Evolutionary conservation across 2,113 vertebrate genomes (phyloP), one percentile per base, ranked within the genome.

Genomic region (Vulpes lagopus): DNA sequence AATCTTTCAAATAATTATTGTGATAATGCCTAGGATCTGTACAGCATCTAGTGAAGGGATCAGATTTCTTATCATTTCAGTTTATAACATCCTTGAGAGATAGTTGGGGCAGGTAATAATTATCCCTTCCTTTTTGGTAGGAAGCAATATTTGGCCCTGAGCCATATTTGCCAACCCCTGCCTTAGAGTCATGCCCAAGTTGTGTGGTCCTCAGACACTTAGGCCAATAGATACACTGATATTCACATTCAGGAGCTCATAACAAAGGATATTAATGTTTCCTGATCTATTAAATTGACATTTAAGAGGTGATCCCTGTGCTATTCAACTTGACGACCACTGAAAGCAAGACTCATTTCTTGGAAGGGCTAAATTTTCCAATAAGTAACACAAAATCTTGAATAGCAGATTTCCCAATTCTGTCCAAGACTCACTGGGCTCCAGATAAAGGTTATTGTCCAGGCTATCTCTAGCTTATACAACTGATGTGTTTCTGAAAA

Each of bases 1-100:
- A 53, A 65, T 80, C 23, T 95, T 59, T 93, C 80, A 91, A 86
- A 83, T 53, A 94, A 74, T 91, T 79, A 43, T 76, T 62, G 53
- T 71, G 84, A 7, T 81, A 88, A 8, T 60, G 15, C 51, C 67
- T 86, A 53, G 35, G 17, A 76, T 95, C 22, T 83, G 27, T 83
- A 65, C 22, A 83, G 11, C 32, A 73, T 57, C 51, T 80, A 93
- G 10, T n/a, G 53, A 96, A 49, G n/a, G 23, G 11, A 27, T 87
- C 51, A 38, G 20, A 16, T 1, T 22, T 53, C 25, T 95, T 90
- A 22, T 93, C 8, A 43, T 87, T n/a, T 94, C 57, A 43, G 20
- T 91, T 95, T 94, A 53, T 67, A 94, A 73, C 0, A 91, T 93
- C 11, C 1, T 25, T 49, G 27, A 94, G 43, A 69, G 16, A 93